Evolutionary conservation across 2,888 invertebrate species (phyloP), one percentile per base, ranked within the genome.

Genomic region (Lissocephala sabroskyi): DNA sequence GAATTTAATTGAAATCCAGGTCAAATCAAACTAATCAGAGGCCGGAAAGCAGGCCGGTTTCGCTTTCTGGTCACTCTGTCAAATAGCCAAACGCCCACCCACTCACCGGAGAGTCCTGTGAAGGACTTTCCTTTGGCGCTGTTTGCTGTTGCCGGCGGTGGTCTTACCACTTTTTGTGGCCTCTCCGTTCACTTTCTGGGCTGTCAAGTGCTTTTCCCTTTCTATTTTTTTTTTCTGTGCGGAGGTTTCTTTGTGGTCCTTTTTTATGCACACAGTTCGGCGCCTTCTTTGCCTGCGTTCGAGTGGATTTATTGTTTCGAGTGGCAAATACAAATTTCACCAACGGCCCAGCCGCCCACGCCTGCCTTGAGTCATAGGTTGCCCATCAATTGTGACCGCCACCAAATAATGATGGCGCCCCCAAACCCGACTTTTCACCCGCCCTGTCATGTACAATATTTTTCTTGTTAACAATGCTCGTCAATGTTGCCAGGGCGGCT

Each of bases 261-360:
- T 40, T 40, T 40, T 40, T 29, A 3, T 28, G 26, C 33, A 45
- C 41, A 45, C 32, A 45, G 42, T 47, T 39, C 13, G 19, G 10
- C 13, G 9, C 11, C 46, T 43, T 33, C 36, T 37, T 49, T 51
- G 51, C 43, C 49, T 45, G 45, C 45, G 32, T 40, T 59, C 54
- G 45, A 71, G 77, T 77, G 75, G 70, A 71, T 71, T 71, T 71
- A 71, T 71, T 71, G 70, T 71, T 71, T 74, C 71, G 56, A 61
- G 66, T 59, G 65, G 77, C 70, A 70, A 77, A 65, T 61, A 70
- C 70, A 77, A 77, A 74, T 59, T 58, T 56, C 56, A n/a, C n/a
- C n/a, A n/a, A n/a, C n/a, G n/a, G n/a, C n/a, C 52, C 9, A 35
- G 28, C 18, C 36, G 39, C 17, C 29, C 13, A 3, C 23, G 7